Base-by-base conservation (phyloP, 1,140 invertebrate species). In the Dolichoris vasculosae region DNA sequence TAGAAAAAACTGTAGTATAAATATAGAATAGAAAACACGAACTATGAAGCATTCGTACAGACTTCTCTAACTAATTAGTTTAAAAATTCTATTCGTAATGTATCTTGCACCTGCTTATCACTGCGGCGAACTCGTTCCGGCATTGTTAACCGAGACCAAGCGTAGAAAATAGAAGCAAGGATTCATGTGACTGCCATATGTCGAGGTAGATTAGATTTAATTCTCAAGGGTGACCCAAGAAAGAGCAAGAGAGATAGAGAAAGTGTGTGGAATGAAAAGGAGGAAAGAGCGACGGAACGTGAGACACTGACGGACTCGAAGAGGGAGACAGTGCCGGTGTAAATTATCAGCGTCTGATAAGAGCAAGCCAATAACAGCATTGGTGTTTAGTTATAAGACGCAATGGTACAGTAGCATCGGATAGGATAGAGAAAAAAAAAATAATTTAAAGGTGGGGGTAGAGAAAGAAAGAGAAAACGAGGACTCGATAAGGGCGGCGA, bases 271-370 rank as follows among this genome's bases (percentile, higher is more conserved):
- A n/a, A n/a, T n/a, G n/a, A n/a, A n/a, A 59, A 26, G 26, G 23
- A 9, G 20, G 6, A 9, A 59, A 20, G 17, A 55, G 17, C 2
- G 23, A 26, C 2, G 23, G 23, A n/a, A n/a, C 23, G 23, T 59
- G 55, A 59, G 20, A 26, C 23, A 59, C 55, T 59, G 20, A 55
- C 23, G 20, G 23, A 23, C 23, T 51, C 7, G 15, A 17, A 11
- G 38, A 35, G 35, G 35, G 20, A 71, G 38, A 0, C 0, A 11
- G 69, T 35, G 43, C 17, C 59, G 43, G 76, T 73, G 83, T 84
- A 79, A 84, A 73, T 84, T 84, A 84, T 84, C 83, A 48, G 43
- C 48, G 23, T 30, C 46, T 35, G 83, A 84, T 84, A 84, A 84
- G 76, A 17, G 26, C 46, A 23, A 59, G 32, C 59, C 75, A 79